Percentiles rank a stretch among this genome's conserved stretches.
Conservation (phyloP, 2,113 vertebrate genomes). For the Oceanodroma tethys region DNA sequence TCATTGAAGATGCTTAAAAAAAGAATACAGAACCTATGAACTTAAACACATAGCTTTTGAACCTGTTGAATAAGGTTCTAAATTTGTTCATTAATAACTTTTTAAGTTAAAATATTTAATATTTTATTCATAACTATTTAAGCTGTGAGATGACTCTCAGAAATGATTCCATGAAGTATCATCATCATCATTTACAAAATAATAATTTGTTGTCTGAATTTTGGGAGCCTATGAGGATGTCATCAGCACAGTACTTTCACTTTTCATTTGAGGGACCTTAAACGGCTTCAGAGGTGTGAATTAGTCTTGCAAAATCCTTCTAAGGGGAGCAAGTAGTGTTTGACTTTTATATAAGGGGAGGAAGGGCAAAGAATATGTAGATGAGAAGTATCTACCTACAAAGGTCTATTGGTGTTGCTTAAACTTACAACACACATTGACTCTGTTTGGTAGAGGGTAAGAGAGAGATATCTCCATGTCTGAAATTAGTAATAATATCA, state of each 20-base stretch:
- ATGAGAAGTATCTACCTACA: neutral
- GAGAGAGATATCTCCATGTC: neutral
- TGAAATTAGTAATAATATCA: neutral
- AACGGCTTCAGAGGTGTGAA: neutral
- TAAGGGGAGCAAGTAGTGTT: neutral
- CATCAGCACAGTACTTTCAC: neutral
- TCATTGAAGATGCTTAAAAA: neutral
- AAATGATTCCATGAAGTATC: neutral
- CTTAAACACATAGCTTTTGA: neutral
- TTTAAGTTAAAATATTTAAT: neutral
- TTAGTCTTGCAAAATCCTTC: neutral
- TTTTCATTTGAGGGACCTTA: neutral
- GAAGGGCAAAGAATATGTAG: neutral
- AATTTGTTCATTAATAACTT: neutral
- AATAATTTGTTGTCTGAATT: neutral
- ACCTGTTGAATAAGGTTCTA: neutral
- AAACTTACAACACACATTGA: neutral
- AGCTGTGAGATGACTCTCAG: neutral
- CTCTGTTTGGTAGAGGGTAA: neutral
- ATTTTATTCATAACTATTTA: neutral
- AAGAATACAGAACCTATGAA: neutral
- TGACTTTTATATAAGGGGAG: neutral
- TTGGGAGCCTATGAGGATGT: neutral
- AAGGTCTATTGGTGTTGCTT: neutral
- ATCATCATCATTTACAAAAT: neutral